Evolutionary conservation across 2,888 invertebrate species (phyloP).

Genomic region (Lasioglossum leucozonium): DNA sequence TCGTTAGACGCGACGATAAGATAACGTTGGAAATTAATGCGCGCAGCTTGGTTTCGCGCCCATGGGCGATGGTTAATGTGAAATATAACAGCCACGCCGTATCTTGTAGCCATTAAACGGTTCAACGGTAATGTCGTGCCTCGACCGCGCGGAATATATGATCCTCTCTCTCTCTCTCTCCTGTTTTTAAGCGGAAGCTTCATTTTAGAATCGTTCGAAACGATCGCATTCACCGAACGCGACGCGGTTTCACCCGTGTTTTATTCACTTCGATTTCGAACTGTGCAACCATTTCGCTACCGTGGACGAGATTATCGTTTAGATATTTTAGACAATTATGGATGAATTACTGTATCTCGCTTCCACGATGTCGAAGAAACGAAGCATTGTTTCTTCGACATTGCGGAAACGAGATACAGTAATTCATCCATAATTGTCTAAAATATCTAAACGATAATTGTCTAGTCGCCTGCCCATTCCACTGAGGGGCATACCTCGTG

Average conservation of each 20-base stretch:
- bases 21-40: slow-evolving; percentile 57
- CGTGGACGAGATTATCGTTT: too few relatives aligned
- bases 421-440: too few relatives aligned
- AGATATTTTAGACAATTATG: too few relatives aligned
- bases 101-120: slow-evolving; percentile 46
- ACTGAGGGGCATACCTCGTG: too few relatives aligned
- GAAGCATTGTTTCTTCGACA: too few relatives aligned
- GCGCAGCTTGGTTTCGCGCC: slow-evolving; percentile 35
- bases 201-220: neutral
- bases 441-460: too few relatives aligned
- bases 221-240: neutral
- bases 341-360: too few relatives aligned
- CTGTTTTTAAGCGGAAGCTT: slow-evolving; percentile 15
- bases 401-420: too few relatives aligned
- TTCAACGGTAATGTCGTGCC: slow-evolving; percentile 16
- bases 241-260: neutral
- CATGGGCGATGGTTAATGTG: slow-evolving; percentile 41
- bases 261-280: neutral
- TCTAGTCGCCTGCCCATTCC: too few relatives aligned
- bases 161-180: slow-evolving; percentile 8
- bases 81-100: slow-evolving; percentile 42
- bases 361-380: too few relatives aligned
- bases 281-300: too few relatives aligned
- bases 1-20: slow-evolving; percentile 62
- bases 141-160: slow-evolving; percentile 19